A percentile compares a stretch with the other conserved stretches of the same genome.
phyloP scores from a whole-genome alignment of 2,888 invertebrate species.

The Platypus cylindrus region DNA sequence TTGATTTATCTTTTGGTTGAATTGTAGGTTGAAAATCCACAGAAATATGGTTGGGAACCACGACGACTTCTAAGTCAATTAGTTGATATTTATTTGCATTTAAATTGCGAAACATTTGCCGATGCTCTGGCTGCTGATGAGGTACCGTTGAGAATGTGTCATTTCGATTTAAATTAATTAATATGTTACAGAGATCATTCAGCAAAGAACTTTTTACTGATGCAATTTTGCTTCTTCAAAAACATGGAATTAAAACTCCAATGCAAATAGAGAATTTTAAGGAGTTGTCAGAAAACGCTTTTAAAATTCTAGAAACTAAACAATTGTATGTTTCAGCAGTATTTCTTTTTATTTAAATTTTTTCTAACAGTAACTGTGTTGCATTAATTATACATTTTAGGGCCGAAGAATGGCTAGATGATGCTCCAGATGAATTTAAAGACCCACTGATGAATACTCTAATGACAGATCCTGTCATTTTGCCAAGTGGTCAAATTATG shows the following conservation, averaged over 20 bases:
- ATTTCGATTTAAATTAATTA: conserved; percentile 1
- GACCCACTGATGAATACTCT: conserved; percentile 96
- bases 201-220: conserved; percentile 85
- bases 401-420: conserved; percentile 83
- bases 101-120: conserved; percentile 84
- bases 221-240: conserved; percentile 71
- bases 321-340: conserved; percentile 39
- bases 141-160: conserved; percentile 37
- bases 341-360: not conserved
- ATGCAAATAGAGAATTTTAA: conserved; percentile 78
- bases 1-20: not conserved
- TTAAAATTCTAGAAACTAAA: conserved; percentile 67
- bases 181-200: conserved; percentile 68
- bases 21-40: conserved; percentile 47
- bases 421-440: conserved; percentile 92
- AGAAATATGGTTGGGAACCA: conserved; percentile 97
- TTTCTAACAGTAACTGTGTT: not conserved
- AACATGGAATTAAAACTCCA: conserved; percentile 70
- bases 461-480: conserved; percentile 88
- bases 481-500: conserved; percentile 86
- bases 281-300: conserved; percentile 61
- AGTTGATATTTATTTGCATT: conserved; percentile 92
- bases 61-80: conserved; percentile 80
- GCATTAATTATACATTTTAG: conserved; percentile 4
- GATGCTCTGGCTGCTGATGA: conserved; percentile 92